Conservation (phyloP, 2,888 invertebrate genomes). For the Beris morrisii region DNA sequence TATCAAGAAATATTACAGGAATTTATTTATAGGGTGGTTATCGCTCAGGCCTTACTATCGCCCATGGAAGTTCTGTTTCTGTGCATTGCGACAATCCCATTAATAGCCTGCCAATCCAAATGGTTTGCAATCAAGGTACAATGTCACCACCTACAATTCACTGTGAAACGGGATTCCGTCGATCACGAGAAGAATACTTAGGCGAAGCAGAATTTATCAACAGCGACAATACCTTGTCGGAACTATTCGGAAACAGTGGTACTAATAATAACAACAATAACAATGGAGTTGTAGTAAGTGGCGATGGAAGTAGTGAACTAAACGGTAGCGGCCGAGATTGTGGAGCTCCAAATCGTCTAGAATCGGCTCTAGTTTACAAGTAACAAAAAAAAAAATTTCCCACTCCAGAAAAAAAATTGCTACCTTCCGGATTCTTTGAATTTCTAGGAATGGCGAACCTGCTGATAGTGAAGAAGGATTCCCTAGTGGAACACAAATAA, state of each 20-base stretch:
- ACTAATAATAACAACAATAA: constrained; percentile 27
- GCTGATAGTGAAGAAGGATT: constrained; percentile 69
- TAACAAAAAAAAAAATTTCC: constrained; percentile 42
- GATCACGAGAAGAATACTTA: constrained; percentile 51
- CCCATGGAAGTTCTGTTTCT: constrained; percentile 76
- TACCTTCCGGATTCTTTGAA: neutral
- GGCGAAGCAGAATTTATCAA: constrained; percentile 41
- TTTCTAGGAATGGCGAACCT: constrained; percentile 66
- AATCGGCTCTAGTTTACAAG: constrained; percentile 74
- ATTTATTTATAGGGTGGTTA: constrained; percentile 67
- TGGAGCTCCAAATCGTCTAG: constrained; percentile 62
- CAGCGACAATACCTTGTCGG: constrained; percentile 40
- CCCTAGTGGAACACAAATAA: constrained; percentile 80
- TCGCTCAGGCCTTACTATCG: constrained; percentile 76
- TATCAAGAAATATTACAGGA: neutral
- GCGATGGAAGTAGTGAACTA: constrained; percentile 23
- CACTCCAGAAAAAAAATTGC: neutral
- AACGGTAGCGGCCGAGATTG: constrained; percentile 45
- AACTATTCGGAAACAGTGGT: constrained; percentile 17
- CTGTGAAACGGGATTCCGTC: constrained; percentile 51
- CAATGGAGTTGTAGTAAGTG: constrained; percentile 22
- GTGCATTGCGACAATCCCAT: constrained; percentile 66
- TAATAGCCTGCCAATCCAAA: constrained; percentile 58
- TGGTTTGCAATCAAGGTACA: constrained; percentile 52
- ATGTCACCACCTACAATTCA: constrained; percentile 51